Evolutionary conservation across 2,888 invertebrate genomes (phyloP), one percentile per base, ranked within the genome.

Genomic region (Hecatera dysodea): DNA sequence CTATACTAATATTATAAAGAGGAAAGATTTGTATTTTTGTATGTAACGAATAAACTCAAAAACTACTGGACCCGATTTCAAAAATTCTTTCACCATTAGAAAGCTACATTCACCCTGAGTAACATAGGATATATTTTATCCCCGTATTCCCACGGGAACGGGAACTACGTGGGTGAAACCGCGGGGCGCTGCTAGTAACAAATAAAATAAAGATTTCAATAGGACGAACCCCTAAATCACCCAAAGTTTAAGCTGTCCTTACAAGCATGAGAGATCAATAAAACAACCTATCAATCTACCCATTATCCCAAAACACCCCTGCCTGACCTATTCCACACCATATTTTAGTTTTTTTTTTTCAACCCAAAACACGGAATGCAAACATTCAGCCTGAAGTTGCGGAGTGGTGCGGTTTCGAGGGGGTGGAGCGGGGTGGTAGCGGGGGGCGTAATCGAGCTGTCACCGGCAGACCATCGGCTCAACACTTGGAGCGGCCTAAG

Each of bases 371-470:
- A 65, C 60, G 60, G 68, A 83, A 84, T 74, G 83, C 83, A 83
- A 83, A 83, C 83, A 83, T 82, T 77, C 63, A 29, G 71, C 71
- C 80, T 67, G 70, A 80, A 80, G 74, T 83, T 84, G 74, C 80
- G 80, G 69, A 75, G 78, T 69, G 78, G 72, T 75, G 64, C 61
- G 72, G 75, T 65, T 71, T 77, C 57, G 46, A 39, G 77, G 68
- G 52, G 62, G 56, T 50, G 55, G 59, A 46, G 77, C 64, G 61
- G 69, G 56, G 65, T 24, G 53, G 11, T 55, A 9, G 57, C 11
- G 73, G 73, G 82, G 76, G 75, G 69, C 72, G 84, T 88, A 88
- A 88, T 88, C 87, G 88, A 88, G 88, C 88, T 88, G 88, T 88
- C 88, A 86, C 79, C 76, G 66, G 52, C 88, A 87, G 83, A 75